Evolutionary conservation across 2,797 vertebrate species (phyloP), one percentile per base, ranked within the genome.

Genomic region (Tenualosa thibaudeaui): DNA sequence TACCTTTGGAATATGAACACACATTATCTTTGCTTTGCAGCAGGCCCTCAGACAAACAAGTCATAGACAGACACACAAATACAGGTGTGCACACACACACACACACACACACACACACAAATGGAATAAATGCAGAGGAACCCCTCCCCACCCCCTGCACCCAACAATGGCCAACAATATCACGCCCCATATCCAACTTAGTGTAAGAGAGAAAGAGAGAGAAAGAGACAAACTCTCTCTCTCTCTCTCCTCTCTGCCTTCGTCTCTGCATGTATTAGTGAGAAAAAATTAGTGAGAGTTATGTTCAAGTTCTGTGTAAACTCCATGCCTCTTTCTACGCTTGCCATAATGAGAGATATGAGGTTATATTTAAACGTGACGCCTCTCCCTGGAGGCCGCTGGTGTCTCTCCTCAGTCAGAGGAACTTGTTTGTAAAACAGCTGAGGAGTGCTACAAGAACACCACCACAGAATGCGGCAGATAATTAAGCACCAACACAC

Each of bases 1-100:
- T 46, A 46, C 71, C 71, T 78, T 22, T 43, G 40, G 40, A 75
- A 78, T 75, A 75, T 17, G 65, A 37, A 37, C 26, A 71, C 15
- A 78, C 71, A 22, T 46, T 78, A 78, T 78, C 71, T 78, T 43
- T 78, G 71, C 71, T 46, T 43, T 78, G 71, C 71, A 78, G 71
- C 71, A 78, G 15, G 37, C 40, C 40, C 19, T 8, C 40, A 75
- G 6, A 75, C 37, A 75, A 5, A 22, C 31, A 37, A 19, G 9
- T 50, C 58, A 68, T n/a, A 22, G 10, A 17, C 12, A 75, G 12
- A 75, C 31, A 75, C 9, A 37, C 26, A 68, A 8, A 37, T 40
- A 60, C 15, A 10, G 50, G 19, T 12, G 0, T 17, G 26, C 12
- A 54, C 51, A 54, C 51, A 54, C 51, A 54, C 51, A 54, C 51